These are phyloP conservation scores for Marmota flaviventris DNA, from an alignment of 2,113 vertebrate genomes.

Conservation along the genomic window DNA sequence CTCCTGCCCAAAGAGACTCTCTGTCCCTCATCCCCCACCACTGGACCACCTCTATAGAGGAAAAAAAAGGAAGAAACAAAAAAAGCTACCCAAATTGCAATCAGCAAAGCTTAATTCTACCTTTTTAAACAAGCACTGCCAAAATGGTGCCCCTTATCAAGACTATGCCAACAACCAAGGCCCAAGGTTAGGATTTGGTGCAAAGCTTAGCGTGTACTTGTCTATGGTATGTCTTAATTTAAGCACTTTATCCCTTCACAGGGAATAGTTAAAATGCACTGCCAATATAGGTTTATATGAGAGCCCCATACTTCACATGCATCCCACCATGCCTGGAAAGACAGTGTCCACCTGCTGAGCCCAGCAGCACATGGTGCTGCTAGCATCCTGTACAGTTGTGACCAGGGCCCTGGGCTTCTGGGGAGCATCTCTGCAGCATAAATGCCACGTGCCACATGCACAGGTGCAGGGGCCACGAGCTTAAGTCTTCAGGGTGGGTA, in stretches of 20 bases:
- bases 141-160: neutral
- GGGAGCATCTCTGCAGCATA: too few species aligned
- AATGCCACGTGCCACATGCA: neutral
- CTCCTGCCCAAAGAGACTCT: neutral
- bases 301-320: slow-evolving; percentile 53
- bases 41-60: neutral
- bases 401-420: neutral
- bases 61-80: neutral
- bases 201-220: neutral
- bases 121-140: neutral
- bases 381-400: slow-evolving; percentile 34
- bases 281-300: slow-evolving; percentile 64
- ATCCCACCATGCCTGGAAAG: slow-evolving; percentile 72
- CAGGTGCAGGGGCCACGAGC: slow-evolving; percentile 27
- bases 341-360: slow-evolving; percentile 64
- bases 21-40: rapidly evolving
- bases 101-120: neutral
- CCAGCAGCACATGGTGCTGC: slow-evolving; percentile 68
- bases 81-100: neutral
- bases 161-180: neutral
- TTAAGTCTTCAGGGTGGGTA: neutral
- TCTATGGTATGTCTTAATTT: slow-evolving; percentile 48
- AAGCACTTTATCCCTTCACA: slow-evolving; percentile 60
- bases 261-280: slow-evolving; percentile 50
- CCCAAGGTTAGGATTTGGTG: too few species aligned